Evolutionary conservation across 1,140 invertebrate species (phyloP), one percentile per base, ranked within the genome.

Genomic region (Orchestia grillus): DNA sequence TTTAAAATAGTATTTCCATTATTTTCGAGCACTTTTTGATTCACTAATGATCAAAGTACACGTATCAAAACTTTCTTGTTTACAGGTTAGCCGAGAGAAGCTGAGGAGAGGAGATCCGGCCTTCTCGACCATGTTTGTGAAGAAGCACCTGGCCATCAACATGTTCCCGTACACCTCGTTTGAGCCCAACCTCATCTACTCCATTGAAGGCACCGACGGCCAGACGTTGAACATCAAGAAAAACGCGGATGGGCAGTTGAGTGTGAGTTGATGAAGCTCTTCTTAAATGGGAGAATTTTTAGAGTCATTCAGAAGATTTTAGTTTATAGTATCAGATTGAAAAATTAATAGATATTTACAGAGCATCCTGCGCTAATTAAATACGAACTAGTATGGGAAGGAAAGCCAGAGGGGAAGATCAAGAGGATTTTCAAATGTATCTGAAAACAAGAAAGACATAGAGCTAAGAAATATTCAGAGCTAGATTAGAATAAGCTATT

Each of bases 61-160:
- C n/a, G n/a, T n/a, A 40, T 15, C 4, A 90, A 90, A 19, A 42
- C 4, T 90, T 90, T 44, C 6, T 90, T 90, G 8, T 15, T 40
- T 19, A 45, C 92, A 94, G 92, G 44, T 44, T 45, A 94, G 92
- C 92, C 92, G 44, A 4, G 92, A 94, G 40, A 94, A 94, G 40
- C 44, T 94, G 36, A 42, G 44, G 8, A 94, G 92, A 94, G 92
- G 92, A 28, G 92, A 94, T 44, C 41, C 6, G 11, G 40, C 44
- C 44, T 94, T 94, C 45, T 97, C 97, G 15, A 97, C 97, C 40
- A 97, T 97, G 96, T 97, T 97, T 42, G 97, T 97, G 8, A 97
- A 97, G 96, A 98, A 97, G 96, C 97, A 98, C 96, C 97, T 98
- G 11, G 97, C 97, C 4, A 97, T 97, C 87, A 97, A 97, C 96